Base-by-base conservation (phyloP, 2,888 invertebrate genomes). In the Dromius quadrimaculatus region DNA sequence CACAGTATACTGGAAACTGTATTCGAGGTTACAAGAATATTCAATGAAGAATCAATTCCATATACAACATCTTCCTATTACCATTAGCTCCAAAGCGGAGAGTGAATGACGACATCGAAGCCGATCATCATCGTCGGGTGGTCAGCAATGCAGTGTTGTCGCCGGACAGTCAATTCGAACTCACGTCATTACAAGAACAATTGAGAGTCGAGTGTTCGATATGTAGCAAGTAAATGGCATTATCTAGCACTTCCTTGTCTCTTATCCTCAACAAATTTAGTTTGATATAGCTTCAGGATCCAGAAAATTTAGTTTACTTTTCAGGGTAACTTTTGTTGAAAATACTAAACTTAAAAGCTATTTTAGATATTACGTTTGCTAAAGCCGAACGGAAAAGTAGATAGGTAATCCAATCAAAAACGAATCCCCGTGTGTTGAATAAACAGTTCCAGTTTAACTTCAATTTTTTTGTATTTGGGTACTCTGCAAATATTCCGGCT, bases 341-440 rank as follows among this genome's bases (percentile, higher is more conserved):
- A 36, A 54, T 38, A 50, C 34, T 50, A 65, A 54, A 65, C 50
- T 54, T 50, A 65, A 65, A 65, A 65, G 65, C 65, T 65, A 65
- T 65, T 65, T 65, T 38, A 50, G 54, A 65, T 65, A 65, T 65
- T 34, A 65, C 11, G 65, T 65, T 54, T 65, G 19, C 34, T 65
- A 54, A 65, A 65, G 54, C 22, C 34, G 36, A 65, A 50, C 36
- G 36, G 13, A 54, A 38, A 62, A 65, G 65, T 45, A 64, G 19
- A 17, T 36, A 64, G 64, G 47, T 65, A 65, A 65, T 65, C 65
- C 54, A 50, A 65, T 65, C 50, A 38, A 36, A 65, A 65, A 36
- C 65, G 65, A 65, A 50, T 65, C 36, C 54, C 47, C 50, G 50
- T 54, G 54, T 65, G 50, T 65, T 65, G 65, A 65, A 65, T 65